A percentile compares a stretch with the other conserved stretches of the same genome.
Conservation (phyloP, 2,888 invertebrate species). For the Aporophyla lueneburgensis region DNA sequence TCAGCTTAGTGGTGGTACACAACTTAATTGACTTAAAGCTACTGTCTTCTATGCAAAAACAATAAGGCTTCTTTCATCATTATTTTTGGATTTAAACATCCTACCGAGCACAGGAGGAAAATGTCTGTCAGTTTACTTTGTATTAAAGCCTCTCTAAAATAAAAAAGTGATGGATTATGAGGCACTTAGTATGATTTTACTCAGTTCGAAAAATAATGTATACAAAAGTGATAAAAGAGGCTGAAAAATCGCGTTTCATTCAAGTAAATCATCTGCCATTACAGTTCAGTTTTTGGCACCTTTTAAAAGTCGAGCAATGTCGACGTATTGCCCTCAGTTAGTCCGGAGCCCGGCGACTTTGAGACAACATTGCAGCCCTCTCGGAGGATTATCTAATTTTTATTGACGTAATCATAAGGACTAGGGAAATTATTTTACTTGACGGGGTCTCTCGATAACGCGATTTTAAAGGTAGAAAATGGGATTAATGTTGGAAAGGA, state of each 20-base stretch:
- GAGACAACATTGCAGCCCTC: constrained; percentile 72
- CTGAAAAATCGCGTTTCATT: constrained; percentile 13
- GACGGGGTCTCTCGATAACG: constrained; percentile 30
- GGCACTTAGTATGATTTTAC: neutral
- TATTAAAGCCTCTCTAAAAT: too few species aligned
- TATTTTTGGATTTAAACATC: neutral
- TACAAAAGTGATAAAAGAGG: constrained; percentile 4
- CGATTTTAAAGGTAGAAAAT: constrained; percentile 8
- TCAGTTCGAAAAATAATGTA: constrained; percentile 9
- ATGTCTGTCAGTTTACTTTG: neutral
- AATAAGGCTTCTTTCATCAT: neutral
- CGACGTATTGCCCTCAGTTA: constrained; percentile 52
- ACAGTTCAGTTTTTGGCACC: constrained; percentile 31
- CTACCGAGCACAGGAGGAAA: neutral
- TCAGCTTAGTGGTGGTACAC: neutral
- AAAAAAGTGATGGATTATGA: neutral
- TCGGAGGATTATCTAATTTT: constrained; percentile 66
- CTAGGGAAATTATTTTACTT: constrained; percentile 62
- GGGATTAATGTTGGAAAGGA: neutral
- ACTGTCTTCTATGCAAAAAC: neutral
- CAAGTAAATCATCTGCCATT: constrained; percentile 32
- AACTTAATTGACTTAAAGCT: neutral
- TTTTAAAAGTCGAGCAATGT: constrained; percentile 55
- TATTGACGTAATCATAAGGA: constrained; percentile 70
- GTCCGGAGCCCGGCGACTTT: constrained; percentile 65